Base-by-base conservation (phyloP, 1,140 invertebrate species). In the Andrena cerasifolii region DNA sequence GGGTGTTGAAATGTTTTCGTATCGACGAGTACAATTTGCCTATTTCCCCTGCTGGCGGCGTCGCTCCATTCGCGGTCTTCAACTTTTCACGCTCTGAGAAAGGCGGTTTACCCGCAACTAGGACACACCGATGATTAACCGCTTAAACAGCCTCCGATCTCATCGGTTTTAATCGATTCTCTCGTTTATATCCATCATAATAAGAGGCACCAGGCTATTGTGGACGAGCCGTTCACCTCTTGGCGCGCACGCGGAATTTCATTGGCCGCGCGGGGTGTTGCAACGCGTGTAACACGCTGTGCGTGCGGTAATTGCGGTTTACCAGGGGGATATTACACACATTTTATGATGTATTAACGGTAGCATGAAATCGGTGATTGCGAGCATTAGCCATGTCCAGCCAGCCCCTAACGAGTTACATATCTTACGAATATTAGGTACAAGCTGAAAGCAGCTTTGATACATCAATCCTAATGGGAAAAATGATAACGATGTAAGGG, bases 361-460 rank as follows among this genome's bases (percentile, higher is more conserved):
- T 83, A 83, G 82, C 82, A 76, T 79, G 82, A 83, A 83, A 83
- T 83, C 76, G 82, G 82, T 83, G 83, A 83, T 83, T 79, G 80
- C 76, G 51, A 24, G 54, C 62, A 73, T 83, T 78, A 71, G 53
- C 80, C 62, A 45, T 61, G 49, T 43, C 62, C 47, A 26, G 74
- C 24, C 53, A n/a, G 56, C 18, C 31, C 61, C 40, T 53, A 82
- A 78, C 67, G 68, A 83, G 75, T 53, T 74, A 59, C 76, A 70
- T 63, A 83, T 79, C 72, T 62, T 74, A 67, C 58, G 62, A 56
- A 62, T 68, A 53, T 81, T 70, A 65, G 53, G 36, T 40, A 74
- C 76, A 67, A 82, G 72, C 71, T 49, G 63, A 70, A 70, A 61
- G 70, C 80, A 56, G 51, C 68, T 51, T 71, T 77, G 73, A 76